Percentiles rank a stretch among this genome's conserved stretches.
phyloP scores from a whole-genome alignment of 30 jellyfish, hydroid and myxozoan genomes.

The Haliclystus octoradiatus region DNA sequence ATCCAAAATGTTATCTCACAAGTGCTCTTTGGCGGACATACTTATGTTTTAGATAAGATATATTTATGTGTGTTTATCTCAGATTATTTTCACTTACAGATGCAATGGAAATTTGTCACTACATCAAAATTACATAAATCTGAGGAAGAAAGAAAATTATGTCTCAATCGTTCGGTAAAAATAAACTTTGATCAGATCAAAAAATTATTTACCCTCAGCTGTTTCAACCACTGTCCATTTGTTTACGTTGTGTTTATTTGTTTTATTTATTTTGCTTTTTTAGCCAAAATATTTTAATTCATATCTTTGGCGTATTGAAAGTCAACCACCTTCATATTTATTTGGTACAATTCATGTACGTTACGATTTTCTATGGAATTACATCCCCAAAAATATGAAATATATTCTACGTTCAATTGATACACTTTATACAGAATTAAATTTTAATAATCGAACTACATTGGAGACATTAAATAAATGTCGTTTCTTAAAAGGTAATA shows the following conservation, averaged over 20 bases:
- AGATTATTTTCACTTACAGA: not conserved
- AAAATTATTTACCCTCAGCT: not conserved
- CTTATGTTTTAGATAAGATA: no score
- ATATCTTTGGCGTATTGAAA: conserved; percentile 49
- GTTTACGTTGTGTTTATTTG: no score
- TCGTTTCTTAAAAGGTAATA: conserved; percentile 50
- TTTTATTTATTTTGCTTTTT: no score
- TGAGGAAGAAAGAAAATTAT: not conserved
- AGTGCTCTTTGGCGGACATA: no score
- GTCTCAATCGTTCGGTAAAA: not conserved
- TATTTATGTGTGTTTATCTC: no score
- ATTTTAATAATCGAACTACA: conserved; percentile 43
- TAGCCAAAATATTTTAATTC: conserved; percentile 64
- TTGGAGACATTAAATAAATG: conserved; percentile 44
- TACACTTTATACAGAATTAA: conserved; percentile 47
- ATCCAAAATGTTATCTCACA: no score
- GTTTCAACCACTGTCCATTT: no score
- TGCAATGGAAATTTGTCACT: not conserved
- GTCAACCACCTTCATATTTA: conserved; percentile 54
- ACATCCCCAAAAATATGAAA: conserved; percentile 57
- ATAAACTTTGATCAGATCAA: not conserved
- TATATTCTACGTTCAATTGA: conserved; percentile 46
- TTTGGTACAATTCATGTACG: conserved; percentile 79
- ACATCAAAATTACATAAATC: not conserved
- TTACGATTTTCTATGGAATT: conserved; percentile 57